Evolutionary conservation across 2,113 vertebrate species (phyloP).

Genomic region (Formicarius rufipectus): DNA sequence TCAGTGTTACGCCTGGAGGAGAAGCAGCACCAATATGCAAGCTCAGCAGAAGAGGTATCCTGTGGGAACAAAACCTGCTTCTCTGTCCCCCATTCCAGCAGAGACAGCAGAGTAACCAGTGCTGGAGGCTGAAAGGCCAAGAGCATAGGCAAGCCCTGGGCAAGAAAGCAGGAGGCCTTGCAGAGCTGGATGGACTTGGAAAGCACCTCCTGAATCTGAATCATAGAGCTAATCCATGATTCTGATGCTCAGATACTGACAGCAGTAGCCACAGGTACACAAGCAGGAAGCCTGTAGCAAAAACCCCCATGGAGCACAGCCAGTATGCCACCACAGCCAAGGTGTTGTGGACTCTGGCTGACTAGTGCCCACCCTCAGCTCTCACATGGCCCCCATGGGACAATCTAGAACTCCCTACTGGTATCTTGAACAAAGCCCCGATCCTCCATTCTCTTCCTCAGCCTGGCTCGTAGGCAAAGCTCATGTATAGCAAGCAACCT

Average conservation of each 20-base stretch:
- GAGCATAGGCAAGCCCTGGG: neutral
- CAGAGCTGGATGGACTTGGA: neutral
- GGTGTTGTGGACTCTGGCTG: neutral
- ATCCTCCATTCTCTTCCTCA: neutral
- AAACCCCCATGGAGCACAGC: rapidly evolving
- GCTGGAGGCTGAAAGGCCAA: neutral
- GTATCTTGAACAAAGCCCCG: neutral
- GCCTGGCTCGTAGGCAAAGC: neutral
- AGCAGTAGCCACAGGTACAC: neutral
- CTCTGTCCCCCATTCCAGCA: neutral
- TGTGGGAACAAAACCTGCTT: neutral
- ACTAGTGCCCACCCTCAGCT: neutral
- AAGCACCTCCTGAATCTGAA: neutral
- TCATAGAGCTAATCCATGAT: neutral
- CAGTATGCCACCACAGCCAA: rapidly evolving
- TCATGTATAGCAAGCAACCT: rapidly evolving
- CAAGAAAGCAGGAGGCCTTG: neutral
- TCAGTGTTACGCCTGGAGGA: neutral
- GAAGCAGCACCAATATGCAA: neutral
- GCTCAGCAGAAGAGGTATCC: neutral
- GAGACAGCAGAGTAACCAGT: neutral
- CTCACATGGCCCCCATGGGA: too few relatives aligned
- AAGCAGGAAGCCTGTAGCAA: neutral
- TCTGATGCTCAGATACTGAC: rapidly evolving
- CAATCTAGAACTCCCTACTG: neutral